Evolutionary conservation across 2,113 vertebrate species (phyloP), one percentile per base, ranked within the genome.

Genomic region (Megalops atlanticus): DNA sequence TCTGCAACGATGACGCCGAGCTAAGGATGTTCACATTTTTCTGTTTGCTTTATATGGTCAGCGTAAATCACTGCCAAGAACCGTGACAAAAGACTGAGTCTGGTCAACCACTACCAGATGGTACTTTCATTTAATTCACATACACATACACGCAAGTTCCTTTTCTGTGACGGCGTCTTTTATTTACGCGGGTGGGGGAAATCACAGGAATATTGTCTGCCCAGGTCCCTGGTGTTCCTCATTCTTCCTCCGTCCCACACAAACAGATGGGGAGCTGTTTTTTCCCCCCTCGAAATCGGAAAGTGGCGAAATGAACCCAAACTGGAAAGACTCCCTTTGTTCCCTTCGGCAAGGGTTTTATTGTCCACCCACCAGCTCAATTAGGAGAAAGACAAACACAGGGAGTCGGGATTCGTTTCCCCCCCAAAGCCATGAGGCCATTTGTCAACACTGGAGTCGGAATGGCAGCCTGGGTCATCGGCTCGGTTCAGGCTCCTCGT

Each of bases 91-190:
- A 52, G 49, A 16, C 12, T 58, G 21, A 18, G 18, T 58, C 18
- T 24, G 52, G 21, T 24, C 52, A 58, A 8, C 21, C 52, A n/a
- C 24, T 21, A 64, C 43, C 58, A 8, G 58, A 64, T 31, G 4
- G 8, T 64, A 64, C 58, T 64, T 16, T 64, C 58, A 64, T 64
- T 64, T 31, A 64, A 64, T 5, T 64, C 8, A 5, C 58, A 64
- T 58, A n/a, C n/a, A n/a, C n/a, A n/a, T n/a, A n/a, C n/a, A n/a
- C 43, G 43, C 43, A 45, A 45, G 7, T 45, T 6, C 6, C 43
- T 45, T 92, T 90, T 93, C 92, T 91, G 92, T 93, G 91, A 91
- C 89, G 89, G 91, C 89, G 88, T 83, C 92, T 92, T 89, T 93
- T 92, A 91, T 92, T 93, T 92, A 15, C 90, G 90, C 87, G 86